These are phyloP conservation scores for Trichogramma evanescens DNA, from an alignment of 2,888 invertebrate species.

Conservation along the genomic window DNA sequence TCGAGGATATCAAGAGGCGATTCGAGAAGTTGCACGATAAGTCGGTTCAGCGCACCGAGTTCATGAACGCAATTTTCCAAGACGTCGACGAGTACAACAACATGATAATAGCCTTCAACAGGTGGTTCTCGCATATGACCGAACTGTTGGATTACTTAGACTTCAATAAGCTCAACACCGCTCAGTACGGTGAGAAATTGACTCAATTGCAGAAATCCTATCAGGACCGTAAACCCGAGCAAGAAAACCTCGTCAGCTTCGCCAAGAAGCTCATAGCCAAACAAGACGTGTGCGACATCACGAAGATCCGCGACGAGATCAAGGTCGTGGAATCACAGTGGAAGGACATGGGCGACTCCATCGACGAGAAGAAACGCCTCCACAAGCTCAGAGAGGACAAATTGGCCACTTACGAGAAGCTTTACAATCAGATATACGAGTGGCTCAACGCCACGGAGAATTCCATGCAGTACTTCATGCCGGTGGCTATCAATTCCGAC, in stretches of 20 bases:
- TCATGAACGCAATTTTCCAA: constrained; percentile 72
- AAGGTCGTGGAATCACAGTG: constrained; percentile 82
- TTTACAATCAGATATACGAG: constrained; percentile 73
- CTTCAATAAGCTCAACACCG: constrained; percentile 58
- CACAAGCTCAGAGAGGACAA: constrained; percentile 81
- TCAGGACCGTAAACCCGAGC: constrained; percentile 50
- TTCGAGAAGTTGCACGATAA: constrained; percentile 82
- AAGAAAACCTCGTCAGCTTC: constrained; percentile 72
- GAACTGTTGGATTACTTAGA: constrained; percentile 72
- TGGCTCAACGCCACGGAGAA: constrained; percentile 81
- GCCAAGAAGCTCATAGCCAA: constrained; percentile 75
- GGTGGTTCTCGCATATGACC: constrained; percentile 62
- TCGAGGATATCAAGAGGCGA: constrained; percentile 78
- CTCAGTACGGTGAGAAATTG: constrained; percentile 57
- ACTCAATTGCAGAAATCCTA: constrained; percentile 56
- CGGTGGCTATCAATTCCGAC: constrained; percentile 84
- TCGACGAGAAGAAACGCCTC: constrained; percentile 79
- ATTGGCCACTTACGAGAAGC: constrained; percentile 74
- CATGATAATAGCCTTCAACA: constrained; percentile 56
- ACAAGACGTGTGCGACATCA: constrained; percentile 84
- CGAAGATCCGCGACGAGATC: constrained; percentile 73
- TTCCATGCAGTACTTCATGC: constrained; percentile 67
- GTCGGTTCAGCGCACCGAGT: constrained; percentile 69
- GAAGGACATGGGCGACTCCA: constrained; percentile 74
- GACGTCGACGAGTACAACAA: constrained; percentile 45